phyloP scores from a whole-genome alignment of 2,888 invertebrate species.

The Lottia scabra region DNA sequence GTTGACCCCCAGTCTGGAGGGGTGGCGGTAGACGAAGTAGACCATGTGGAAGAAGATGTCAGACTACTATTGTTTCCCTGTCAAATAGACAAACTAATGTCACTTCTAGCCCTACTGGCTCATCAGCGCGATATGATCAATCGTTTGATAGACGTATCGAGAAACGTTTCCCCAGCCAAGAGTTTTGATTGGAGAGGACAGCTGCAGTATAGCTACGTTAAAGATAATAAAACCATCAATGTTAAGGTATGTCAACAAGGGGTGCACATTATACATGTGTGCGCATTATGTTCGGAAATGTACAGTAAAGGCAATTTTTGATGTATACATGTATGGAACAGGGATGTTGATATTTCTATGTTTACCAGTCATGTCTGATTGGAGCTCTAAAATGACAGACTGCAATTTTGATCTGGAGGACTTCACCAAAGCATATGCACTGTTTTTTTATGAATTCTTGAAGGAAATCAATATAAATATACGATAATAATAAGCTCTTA shows the following conservation, averaged over 20 bases:
- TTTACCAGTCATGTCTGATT: no score
- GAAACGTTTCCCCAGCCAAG: conserved; percentile 34
- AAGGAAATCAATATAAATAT: no score
- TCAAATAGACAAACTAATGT: conserved; percentile 63
- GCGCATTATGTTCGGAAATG: no score
- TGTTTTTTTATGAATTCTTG: no score
- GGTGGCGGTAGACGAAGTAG: conserved; percentile 34
- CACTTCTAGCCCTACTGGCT: conserved; percentile 56
- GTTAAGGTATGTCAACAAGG: conserved; percentile 45
- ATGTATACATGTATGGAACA: no score
- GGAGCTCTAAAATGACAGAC: no score
- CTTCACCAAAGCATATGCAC: no score
- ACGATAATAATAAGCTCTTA: no score
- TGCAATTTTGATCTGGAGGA: no score
- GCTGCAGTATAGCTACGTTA: conserved; percentile 48
- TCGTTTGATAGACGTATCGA: conserved; percentile 39
- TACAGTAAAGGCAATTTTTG: no score
- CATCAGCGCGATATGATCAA: conserved; percentile 55
- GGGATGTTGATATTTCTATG: no score
- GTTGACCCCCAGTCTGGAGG: background rate
- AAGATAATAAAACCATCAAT: conserved; percentile 42
- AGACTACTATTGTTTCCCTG: conserved; percentile 61
- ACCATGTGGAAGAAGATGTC: conserved; percentile 41
- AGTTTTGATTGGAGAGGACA: conserved; percentile 61
- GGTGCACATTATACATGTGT: no score